Base-by-base conservation (phyloP, 1,140 invertebrate species). In the Sarcophaga peregrina region DNA sequence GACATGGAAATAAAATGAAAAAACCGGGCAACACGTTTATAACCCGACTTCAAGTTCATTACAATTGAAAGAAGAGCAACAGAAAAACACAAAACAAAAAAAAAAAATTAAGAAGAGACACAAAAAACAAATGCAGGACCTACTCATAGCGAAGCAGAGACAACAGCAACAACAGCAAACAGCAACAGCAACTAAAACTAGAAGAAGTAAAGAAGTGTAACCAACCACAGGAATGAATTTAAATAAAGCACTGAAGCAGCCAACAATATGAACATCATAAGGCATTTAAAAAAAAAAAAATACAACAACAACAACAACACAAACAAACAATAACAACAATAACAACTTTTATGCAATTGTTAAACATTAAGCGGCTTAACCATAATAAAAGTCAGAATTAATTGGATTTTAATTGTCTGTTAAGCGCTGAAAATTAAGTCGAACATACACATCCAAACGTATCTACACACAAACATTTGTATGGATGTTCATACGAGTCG, bases 381-480 rank as follows among this genome's bases (percentile, higher is more conserved):
- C 81, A 83, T 82, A 84, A 82, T 84, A 84, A 84, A 84, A 78
- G 83, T 84, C 83, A 82, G 82, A 84, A 81, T 83, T 84, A 84
- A 84, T 83, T 84, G 83, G 82, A 84, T 84, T 82, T 84, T 82
- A 84, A 82, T 84, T 84, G 83, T 82, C 83, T 84, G 82, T 84
- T 82, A 84, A 84, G 83, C 83, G 82, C 52, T 78, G 83, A 82
- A 82, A 78, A 82, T 82, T 84, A 84, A 80, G 83, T 80, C 25
- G 25, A 37, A 37, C 25, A 37, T 37, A 37, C 4, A 37, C 25
- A 37, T 1, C 1, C 25, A 37, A 37, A 37, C 25, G 25, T 37
- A 37, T 4, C 1, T 37, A 37, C 25, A 4, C 4, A 37, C 25
- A 37, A 2, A 37, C 25, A 37, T 37, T 4, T 37, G 25, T 37